A percentile compares a stretch with the other conserved stretches of the same genome.
Evolutionary conservation across 2,888 invertebrate species (phyloP).

Genomic region (Erebia epiphron): DNA sequence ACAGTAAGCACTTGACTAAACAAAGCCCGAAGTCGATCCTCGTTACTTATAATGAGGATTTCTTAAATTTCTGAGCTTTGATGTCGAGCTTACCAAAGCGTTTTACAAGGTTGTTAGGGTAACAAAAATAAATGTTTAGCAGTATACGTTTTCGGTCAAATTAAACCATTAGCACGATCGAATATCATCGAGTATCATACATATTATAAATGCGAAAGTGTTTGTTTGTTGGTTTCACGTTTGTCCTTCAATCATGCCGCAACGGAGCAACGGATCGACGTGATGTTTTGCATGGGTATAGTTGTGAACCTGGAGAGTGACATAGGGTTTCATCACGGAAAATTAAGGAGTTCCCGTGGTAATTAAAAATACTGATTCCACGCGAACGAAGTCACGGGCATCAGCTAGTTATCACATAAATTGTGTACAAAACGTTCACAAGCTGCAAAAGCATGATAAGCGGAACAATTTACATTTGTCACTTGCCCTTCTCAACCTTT

Average conservation of each 20-base stretch:
- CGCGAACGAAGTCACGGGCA: too few species aligned
- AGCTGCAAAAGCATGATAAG: background rate
- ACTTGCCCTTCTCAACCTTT: background rate
- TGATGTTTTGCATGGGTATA: too few species aligned
- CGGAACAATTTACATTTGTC: background rate
- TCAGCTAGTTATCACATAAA: background rate
- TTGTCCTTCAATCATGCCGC: too few species aligned
- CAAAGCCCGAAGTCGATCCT: constrained; percentile 12
- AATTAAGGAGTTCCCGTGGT: too few species aligned
- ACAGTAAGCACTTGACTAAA: constrained; percentile 15
- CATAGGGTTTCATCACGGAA: too few species aligned
- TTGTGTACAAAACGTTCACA: background rate
- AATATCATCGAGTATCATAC: too few species aligned
- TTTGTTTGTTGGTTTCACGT: too few species aligned
- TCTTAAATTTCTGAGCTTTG: constrained; percentile 12
- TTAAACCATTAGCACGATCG: too few species aligned
- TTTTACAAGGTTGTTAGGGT: background rate
- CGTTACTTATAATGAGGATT: constrained; percentile 15
- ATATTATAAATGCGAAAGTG: too few species aligned
- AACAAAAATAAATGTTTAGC: background rate
- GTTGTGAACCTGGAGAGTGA: too few species aligned
- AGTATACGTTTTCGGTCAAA: background rate
- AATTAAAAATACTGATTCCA: too few species aligned
- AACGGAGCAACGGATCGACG: too few species aligned
- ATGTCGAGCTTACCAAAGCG: constrained; percentile 1